These are phyloP conservation scores for Salvator merianae DNA, from an alignment of 2,113 vertebrate species.

Conservation along the genomic window DNA sequence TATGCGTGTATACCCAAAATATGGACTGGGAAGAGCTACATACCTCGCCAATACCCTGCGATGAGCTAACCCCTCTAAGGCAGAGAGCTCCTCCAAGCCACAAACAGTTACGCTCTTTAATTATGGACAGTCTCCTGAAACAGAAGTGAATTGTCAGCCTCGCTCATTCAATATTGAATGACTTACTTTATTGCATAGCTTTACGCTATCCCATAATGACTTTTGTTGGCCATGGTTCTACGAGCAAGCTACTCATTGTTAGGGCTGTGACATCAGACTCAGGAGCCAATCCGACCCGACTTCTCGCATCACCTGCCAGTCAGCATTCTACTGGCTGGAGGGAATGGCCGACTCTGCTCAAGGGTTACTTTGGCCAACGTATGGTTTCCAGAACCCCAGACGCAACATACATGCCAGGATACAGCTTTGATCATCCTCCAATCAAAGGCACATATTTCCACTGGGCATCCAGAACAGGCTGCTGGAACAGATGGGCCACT, in stretches of 20 bases:
- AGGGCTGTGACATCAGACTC: neutral
- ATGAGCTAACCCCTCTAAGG: slow-evolving; percentile 20
- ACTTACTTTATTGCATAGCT: neutral
- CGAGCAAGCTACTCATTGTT: neutral
- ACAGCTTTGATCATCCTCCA: neutral
- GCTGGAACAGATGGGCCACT: neutral
- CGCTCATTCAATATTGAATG: slow-evolving; percentile 42
- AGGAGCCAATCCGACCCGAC: neutral
- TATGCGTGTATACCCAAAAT: neutral
- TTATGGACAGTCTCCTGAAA: slow-evolving; percentile 21
- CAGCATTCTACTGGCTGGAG: neutral
- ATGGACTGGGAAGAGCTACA: neutral
- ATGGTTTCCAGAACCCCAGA: too few relatives aligned
- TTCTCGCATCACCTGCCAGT: neutral
- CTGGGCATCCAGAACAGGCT: too few relatives aligned
- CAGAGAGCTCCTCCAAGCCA: slow-evolving; percentile 44
- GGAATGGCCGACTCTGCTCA: neutral
- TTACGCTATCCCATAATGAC: neutral
- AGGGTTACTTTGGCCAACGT: neutral
- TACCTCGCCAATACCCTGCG: slow-evolving; percentile 10
- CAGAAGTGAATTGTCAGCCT: slow-evolving; percentile 38
- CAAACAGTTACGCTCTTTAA: slow-evolving; percentile 23
- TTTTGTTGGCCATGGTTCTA: neutral
- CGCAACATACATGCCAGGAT: neutral
- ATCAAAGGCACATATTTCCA: neutral